A percentile compares a stretch with the other conserved stretches of the same genome.
phyloP scores from a whole-genome alignment of 1,140 invertebrate species.

The Trissolcus basalis region DNA sequence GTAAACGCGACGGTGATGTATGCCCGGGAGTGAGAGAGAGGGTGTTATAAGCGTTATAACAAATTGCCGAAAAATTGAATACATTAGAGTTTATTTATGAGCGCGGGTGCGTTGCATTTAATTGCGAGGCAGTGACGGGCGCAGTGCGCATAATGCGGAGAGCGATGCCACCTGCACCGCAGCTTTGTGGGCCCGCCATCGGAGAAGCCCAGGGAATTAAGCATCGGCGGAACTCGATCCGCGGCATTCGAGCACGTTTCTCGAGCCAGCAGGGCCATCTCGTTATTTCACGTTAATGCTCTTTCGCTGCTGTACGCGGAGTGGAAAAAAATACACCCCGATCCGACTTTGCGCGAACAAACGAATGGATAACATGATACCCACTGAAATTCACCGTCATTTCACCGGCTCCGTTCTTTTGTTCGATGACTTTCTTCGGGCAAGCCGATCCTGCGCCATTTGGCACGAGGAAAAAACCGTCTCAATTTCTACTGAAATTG shows the following conservation, averaged over 20 bases:
- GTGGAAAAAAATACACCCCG: conserved; percentile 38
- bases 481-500: conserved; percentile 15
- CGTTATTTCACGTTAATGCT: conserved; percentile 55
- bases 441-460: conserved; percentile 13
- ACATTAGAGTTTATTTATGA: conserved; percentile 42
- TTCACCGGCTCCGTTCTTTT: conserved; percentile 30
- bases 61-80: conserved; percentile 41
- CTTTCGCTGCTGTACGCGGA: conserved; percentile 39
- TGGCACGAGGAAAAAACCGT: conserved; percentile 6
- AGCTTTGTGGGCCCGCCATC: conserved; percentile 44
- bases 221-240: conserved; percentile 51
- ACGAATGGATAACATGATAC: conserved; percentile 51
- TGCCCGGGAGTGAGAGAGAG: too few relatives aligned
- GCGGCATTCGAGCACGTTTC: conserved; percentile 45
- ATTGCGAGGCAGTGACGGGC: conserved; percentile 41
- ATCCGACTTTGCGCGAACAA: conserved; percentile 47
- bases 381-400: conserved; percentile 30
- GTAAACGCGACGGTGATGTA: too few relatives aligned
- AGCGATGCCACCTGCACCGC: conserved; percentile 39
- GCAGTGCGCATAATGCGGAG: conserved; percentile 27
- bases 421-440: conserved; percentile 37
- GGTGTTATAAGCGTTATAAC: neutral
- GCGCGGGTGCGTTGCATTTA: conserved; percentile 27
- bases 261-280: conserved; percentile 38
- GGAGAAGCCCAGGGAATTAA: conserved; percentile 39